These are phyloP conservation scores for Zaprionus inermis DNA, from an alignment of 1,140 invertebrate genomes.

Conservation along the genomic window DNA sequence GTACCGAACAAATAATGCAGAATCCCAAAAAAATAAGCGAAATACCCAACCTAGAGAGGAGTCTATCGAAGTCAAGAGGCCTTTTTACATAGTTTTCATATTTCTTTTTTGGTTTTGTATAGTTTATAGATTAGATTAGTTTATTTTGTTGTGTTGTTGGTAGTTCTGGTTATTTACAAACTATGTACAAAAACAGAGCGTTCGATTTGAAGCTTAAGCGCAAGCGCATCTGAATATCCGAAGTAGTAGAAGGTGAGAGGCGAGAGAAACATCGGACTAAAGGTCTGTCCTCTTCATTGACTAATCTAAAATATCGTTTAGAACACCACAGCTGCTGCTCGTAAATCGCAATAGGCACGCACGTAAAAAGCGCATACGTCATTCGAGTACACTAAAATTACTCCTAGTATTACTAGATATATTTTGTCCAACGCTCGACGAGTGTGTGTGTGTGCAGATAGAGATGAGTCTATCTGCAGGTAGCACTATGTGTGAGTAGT, in stretches of 20 bases:
- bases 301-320: conserved; percentile 66
- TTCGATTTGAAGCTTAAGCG: conserved; percentile 50
- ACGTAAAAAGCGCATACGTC: conserved; percentile 71
- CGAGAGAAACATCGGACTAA: conserved; percentile 34
- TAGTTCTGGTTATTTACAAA: conserved; percentile 64
- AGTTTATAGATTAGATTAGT: neutral
- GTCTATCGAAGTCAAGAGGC: conserved; percentile 21
- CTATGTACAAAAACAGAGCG: conserved; percentile 71
- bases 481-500: conserved; percentile 1
- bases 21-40: conserved; percentile 4
- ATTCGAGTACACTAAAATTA: conserved; percentile 42
- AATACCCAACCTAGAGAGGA: conserved; percentile 4
- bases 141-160: neutral
- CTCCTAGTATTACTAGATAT: conserved; percentile 65
- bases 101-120: too few relatives aligned
- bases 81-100: conserved; percentile 23
- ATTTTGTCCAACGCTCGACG: conserved; percentile 57
- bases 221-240: conserved; percentile 48
- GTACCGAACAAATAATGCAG: conserved; percentile 43
- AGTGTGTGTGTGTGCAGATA: neutral
- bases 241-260: conserved; percentile 28
- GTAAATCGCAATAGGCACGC: conserved; percentile 63
- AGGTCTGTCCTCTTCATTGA: conserved; percentile 32
- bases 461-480: too few relatives aligned
- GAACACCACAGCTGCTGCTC: conserved; percentile 77